These are phyloP conservation scores for Aphelenchoides avenae DNA, from an alignment of 1,140 invertebrate genomes.

Conservation along the genomic window DNA sequence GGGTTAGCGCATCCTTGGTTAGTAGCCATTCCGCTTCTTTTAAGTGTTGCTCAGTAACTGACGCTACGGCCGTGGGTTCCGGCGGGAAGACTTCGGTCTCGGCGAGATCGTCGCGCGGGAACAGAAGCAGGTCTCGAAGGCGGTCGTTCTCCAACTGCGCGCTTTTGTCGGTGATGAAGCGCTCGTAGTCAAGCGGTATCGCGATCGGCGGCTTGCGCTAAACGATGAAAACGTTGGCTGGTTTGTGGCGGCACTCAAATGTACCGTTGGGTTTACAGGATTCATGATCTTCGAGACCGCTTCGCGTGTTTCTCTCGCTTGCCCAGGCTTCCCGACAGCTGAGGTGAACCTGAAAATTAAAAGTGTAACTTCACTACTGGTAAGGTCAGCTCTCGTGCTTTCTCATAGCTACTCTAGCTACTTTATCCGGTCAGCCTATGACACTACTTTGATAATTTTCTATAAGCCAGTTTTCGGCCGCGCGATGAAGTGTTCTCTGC, in stretches of 20 bases:
- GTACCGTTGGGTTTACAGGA: conserved; percentile 32
- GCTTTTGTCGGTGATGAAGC: conserved; percentile 37
- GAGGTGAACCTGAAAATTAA: conserved; percentile 40
- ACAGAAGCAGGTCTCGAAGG: conserved; percentile 37
- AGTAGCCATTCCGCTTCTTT: conserved; percentile 34
- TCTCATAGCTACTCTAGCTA: neutral
- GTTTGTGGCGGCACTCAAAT: neutral
- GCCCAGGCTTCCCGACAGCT: conserved; percentile 33
- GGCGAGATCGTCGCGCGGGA: conserved; percentile 41
- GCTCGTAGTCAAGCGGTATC: conserved; percentile 39
- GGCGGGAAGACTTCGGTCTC: conserved; percentile 30
- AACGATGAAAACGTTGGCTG: conserved; percentile 8
- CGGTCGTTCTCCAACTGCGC: conserved; percentile 41
- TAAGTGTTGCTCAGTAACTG: conserved; percentile 19
- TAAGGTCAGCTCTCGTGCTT: neutral
- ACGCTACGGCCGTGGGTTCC: conserved; percentile 30
- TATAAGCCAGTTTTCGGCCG: neutral
- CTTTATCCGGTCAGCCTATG: neutral
- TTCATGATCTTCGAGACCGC: conserved; percentile 38
- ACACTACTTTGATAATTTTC: neutral
- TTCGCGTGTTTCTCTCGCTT: conserved; percentile 40
- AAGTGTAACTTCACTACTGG: neutral
- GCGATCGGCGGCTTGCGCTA: conserved; percentile 35
- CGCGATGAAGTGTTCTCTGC: neutral
- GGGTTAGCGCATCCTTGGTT: conserved; percentile 25